Evolutionary conservation across 2,113 vertebrate genomes (phyloP), one percentile per base, ranked within the genome.

Genomic region (Cyprinus carpio): DNA sequence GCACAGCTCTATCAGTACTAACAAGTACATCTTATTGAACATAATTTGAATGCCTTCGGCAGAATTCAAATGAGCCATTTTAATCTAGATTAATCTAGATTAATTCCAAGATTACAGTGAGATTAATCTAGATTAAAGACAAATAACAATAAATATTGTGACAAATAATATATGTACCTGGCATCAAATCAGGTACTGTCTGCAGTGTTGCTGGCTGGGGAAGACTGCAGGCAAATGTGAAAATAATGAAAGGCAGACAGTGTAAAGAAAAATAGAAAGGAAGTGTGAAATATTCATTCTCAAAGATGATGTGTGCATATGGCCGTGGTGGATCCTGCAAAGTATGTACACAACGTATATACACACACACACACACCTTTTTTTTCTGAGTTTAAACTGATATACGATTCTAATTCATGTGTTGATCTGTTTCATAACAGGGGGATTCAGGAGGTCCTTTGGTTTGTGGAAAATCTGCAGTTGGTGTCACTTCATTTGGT

Each of bases 371-470:
- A n/a, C n/a, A n/a, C n/a, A n/a, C n/a, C n/a, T n/a, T n/a, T n/a
- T n/a, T n/a, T n/a, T n/a, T n/a, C n/a, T 37, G 51, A 54, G 51
- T 27, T 65, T 56, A 56, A 65, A 65, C n/a, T 56, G 18, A 56
- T 64, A 15, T 13, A 49, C 12, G 25, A 6, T 46, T 51, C 3
- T n/a, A 60, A 65, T 0, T 29, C 4, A 65, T 1, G 12, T 75
- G 0, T 25, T 75, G 40, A 49, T 75, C 1, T 75, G 71, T 29
- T 75, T 75, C 23, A 11, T 83, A 12, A 12, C 87, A 88, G 87
- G 84, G 84, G 5, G 87, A 88, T 65, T 88, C 81, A 13, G 87
- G 84, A 3, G 84, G 87, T 46, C 85, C 84, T 31, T 69, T 89
- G 86, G 81, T 89, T 71, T 87, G 86, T 81, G 81, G 83, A 16